Base-by-base conservation (phyloP, 2,113 vertebrate genomes). In the Coracopsis vasa region DNA sequence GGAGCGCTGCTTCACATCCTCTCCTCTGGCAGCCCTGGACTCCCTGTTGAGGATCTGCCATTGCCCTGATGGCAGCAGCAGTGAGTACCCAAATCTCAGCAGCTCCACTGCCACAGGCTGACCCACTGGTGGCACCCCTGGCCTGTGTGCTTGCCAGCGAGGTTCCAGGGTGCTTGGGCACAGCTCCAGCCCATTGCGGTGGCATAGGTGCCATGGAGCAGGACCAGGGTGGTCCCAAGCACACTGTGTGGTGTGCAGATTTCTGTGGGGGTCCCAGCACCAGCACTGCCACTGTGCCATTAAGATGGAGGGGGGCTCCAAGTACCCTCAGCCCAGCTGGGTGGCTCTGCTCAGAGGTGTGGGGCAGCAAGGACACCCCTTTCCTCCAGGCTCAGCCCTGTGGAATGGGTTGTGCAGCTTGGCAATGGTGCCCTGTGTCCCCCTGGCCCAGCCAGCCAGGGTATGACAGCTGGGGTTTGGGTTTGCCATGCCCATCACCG, bases 401-500 rank as follows among this genome's bases (percentile, higher is more conserved):
- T 16, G 14, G 19, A 11, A 41, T 19, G 11, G 3, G 7, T 9
- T 27, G 65, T 78, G n/a, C 48, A 44, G 35, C 16, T 58, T 73
- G 21, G 33, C 0, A 1, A 47, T 41, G 24, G 69, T 84, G 39
- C 17, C 9, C 41, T 0, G 0, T 47, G 58, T 65, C 33, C 80
- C 33, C 1, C 31, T 45, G 50, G 41, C 37, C 16, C 18, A 62
- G n/a, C 3, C 8, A 73, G 45, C 31, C 6, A 1, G 35, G 42
- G 35, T 48, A 69, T 77, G 19, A 20, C 25, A 45, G 48, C 19
- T 1, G 2, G 47, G 11, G 9, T 28, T 56, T 0, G 0, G 21
- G 21, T 45, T 56, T 73, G 82, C 27, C 5, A 0, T 70, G 58
- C 23, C 31, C 28, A 20, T 29, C 13, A 23, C 7, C 0, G 0